phyloP scores from a whole-genome alignment of 92 coral and sea anemone species.

The Porites divaricata region DNA sequence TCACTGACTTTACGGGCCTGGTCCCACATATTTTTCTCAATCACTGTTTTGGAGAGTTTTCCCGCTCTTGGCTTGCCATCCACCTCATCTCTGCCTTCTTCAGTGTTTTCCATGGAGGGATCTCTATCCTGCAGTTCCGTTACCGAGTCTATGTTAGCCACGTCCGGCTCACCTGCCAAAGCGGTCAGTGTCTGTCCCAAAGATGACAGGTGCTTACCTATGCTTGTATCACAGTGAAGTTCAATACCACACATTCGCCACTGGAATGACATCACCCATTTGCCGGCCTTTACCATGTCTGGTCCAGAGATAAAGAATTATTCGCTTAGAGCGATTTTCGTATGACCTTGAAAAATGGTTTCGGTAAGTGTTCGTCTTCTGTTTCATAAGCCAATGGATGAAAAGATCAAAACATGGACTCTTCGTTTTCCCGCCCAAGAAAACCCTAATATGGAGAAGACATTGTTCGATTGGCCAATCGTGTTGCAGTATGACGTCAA shows the following conservation, averaged over 20 bases:
- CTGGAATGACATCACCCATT: slow-evolving; percentile 96
- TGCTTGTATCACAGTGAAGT: slow-evolving; percentile 89
- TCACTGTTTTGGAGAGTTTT: slow-evolving; percentile 53
- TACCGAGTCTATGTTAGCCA: slow-evolving; percentile 97
- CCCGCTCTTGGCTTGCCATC: slow-evolving; percentile 19
- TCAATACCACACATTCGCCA: slow-evolving; percentile 99
- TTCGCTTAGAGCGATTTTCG: too few relatives aligned
- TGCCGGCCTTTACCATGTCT: slow-evolving; percentile 89
- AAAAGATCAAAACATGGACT: too few relatives aligned
- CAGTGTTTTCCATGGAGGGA: slow-evolving; percentile 44
- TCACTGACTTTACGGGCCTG: slow-evolving; percentile 96
- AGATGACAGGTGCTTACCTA: slow-evolving; percentile 92
- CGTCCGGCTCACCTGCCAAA: slow-evolving; percentile 91
- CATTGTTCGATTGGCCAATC: too few relatives aligned
- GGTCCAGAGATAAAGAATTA: neutral
- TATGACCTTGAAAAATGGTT: too few relatives aligned
- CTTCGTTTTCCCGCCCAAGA: too few relatives aligned
- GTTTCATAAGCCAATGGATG: too few relatives aligned
- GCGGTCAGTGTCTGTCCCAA: slow-evolving; percentile 95
- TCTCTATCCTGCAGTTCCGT: slow-evolving; percentile 86
- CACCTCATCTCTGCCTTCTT: slow-evolving; percentile 59
- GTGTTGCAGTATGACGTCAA: too few relatives aligned
- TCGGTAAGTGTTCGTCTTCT: too few relatives aligned
- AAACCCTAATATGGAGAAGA: too few relatives aligned
- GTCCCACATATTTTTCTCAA: slow-evolving; percentile 98